Evolutionary conservation across 2,113 vertebrate genomes (phyloP), one percentile per base, ranked within the genome.

Genomic region (Ictalurus furcatus): DNA sequence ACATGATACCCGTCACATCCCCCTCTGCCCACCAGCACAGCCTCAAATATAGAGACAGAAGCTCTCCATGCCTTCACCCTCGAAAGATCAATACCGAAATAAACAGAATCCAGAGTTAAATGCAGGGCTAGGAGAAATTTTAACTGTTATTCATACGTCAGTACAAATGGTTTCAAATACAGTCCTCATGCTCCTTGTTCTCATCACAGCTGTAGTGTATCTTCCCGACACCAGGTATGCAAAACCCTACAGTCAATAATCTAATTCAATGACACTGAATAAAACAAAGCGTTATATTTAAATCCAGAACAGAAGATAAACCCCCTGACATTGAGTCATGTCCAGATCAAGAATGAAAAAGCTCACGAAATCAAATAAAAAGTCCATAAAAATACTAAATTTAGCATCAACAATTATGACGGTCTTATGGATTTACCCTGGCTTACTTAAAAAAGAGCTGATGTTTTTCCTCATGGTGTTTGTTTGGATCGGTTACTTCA

Each of bases 1-100:
- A 83, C 81, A 63, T 11, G 58, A 83, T 61, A 61, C 81, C 19
- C 19, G 56, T 25, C 30, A 61, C 81, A 83, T 83, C 81, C 58
- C 81, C 81, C 56, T 37, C 56, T 59, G 34, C 19, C 34, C 81
- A 40, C 34, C 30, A 61, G 56, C 58, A 28, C 81, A 40, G 58
- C 81, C 81, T 83, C 81, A 61, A 83, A 83, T 40, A 83, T 59
- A 37, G 81, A 61, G 81, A 61, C 81, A 40, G 30, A 37, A 37
- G 1, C 80, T 61, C 19, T 82, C 7, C 4, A 0, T 13, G 80
- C 13, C 56, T 23, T 83, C 80, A 83, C 56, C 56, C 30, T 12
- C 2, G 9, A 37, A 5, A 58, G 30, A 82, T 58, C 30, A 21
- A 82, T 82, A 34, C 54, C 5, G 79, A 82, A 82, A 56, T 56